Evolutionary conservation across 2,888 invertebrate genomes (phyloP).

Genomic region (Slavum lentiscoides): DNA sequence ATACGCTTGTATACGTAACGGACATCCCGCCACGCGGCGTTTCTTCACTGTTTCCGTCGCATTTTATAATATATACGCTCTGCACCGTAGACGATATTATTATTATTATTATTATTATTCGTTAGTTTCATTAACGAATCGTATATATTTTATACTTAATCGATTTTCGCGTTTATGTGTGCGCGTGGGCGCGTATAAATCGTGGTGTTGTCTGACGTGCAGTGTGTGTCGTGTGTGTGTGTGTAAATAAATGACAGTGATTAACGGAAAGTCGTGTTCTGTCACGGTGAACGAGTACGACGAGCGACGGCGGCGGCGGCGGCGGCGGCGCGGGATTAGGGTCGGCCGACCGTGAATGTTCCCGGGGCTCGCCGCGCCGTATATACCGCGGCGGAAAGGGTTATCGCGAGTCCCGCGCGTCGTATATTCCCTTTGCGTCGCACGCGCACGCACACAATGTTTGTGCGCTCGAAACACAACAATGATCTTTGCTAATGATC

Average conservation of each 20-base stretch:
- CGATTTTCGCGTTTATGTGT: conserved; percentile 23
- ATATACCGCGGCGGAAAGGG: conserved; percentile 21
- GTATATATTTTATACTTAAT: conserved; percentile 20
- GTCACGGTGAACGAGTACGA: conserved; percentile 51
- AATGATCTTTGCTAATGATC: conserved; percentile 52
- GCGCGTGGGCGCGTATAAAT: not conserved
- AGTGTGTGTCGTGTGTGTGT: not conserved
- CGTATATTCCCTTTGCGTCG: conserved; percentile 43
- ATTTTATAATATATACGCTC: too few relatives aligned
- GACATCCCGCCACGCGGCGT: too few relatives aligned
- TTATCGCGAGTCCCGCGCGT: conserved; percentile 40
- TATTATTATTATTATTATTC: too few relatives aligned
- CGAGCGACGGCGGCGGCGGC: too few relatives aligned
- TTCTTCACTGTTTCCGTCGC: too few relatives aligned
- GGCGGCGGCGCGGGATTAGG: conserved; percentile 47
- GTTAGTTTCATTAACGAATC: conserved; percentile 14
- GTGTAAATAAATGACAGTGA: conserved; percentile 49
- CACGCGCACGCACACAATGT: conserved; percentile 40
- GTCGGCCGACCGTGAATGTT: conserved; percentile 48
- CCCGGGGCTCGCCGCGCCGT: not conserved
- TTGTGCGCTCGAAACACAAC: conserved; percentile 45
- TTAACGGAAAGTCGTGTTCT: conserved; percentile 52
- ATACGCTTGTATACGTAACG: too few relatives aligned
- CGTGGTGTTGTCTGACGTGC: not conserved
- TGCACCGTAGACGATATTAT: too few relatives aligned